These are phyloP conservation scores for Tipula vernalis DNA, from an alignment of 2,888 invertebrate species.

Conservation along the genomic window DNA sequence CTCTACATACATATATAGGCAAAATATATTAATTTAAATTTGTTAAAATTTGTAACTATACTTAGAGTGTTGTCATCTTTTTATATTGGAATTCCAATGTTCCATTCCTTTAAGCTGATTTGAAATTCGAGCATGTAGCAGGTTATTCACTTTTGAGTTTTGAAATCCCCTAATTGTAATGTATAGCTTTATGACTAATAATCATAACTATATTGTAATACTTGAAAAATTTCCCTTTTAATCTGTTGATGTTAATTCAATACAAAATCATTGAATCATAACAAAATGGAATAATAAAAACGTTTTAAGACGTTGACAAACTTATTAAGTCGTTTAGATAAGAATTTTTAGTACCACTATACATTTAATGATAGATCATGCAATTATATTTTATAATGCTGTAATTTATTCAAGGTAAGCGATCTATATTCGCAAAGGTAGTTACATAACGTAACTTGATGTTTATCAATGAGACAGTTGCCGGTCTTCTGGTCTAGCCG, in stretches of 20 bases:
- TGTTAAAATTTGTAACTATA: neutral
- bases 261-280: neutral
- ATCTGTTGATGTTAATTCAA: neutral
- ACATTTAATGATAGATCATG: too few species aligned
- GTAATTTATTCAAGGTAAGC: too few species aligned
- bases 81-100: neutral
- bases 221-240: neutral
- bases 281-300: neutral
- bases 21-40: neutral
- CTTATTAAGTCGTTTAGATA: neutral
- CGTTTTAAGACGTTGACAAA: neutral
- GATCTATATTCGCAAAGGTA: too few species aligned
- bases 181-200: neutral
- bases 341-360: neutral
- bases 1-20: neutral
- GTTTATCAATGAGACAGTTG: too few species aligned
- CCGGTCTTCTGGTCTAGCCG: too few species aligned
- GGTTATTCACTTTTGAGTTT: neutral
- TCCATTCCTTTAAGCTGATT: neutral
- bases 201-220: neutral
- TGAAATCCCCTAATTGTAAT: neutral
- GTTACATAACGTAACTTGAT: too few species aligned
- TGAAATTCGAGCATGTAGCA: neutral
- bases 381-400: neutral
- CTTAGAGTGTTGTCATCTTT: neutral